These are phyloP conservation scores for Bombyx huttoni DNA, from an alignment of 2,888 invertebrate genomes.

Conservation along the genomic window DNA sequence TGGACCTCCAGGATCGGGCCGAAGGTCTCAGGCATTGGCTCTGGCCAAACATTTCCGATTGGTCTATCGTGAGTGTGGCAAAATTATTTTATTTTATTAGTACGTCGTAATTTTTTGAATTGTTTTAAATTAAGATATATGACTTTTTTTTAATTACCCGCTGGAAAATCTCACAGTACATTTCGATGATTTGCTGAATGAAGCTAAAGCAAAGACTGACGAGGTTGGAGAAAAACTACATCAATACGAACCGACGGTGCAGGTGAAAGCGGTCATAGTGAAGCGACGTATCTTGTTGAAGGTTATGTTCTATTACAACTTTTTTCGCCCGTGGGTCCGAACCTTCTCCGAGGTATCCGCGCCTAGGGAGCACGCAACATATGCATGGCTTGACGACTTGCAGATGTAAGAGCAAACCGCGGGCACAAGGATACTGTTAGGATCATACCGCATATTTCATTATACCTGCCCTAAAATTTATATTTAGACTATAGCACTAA, in stretches of 20 bases:
- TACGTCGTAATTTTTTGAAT: no score
- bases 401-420: no score
- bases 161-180: conserved; percentile 46
- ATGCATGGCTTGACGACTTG: no score
- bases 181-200: conserved; percentile 65
- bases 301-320: conserved; percentile 13
- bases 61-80: conserved; percentile 32
- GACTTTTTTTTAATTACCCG: background rate
- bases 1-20: conserved; percentile 74
- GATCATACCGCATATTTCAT: no score
- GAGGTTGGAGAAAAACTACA: conserved; percentile 38
- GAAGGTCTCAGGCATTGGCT: conserved; percentile 63
- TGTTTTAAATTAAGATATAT: background rate
- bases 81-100: no score
- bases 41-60: conserved; percentile 68
- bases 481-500: no score
- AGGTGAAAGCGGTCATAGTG: conserved; percentile 38
- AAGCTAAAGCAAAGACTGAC: conserved; percentile 47
- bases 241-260: conserved; percentile 30
- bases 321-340: no score
- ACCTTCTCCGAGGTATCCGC: no score
- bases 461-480: no score
- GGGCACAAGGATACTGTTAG: no score
- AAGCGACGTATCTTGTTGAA: conserved; percentile 32
- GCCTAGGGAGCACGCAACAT: no score